Conservation (phyloP, 2,888 invertebrate genomes). For the Seira musarum region DNA sequence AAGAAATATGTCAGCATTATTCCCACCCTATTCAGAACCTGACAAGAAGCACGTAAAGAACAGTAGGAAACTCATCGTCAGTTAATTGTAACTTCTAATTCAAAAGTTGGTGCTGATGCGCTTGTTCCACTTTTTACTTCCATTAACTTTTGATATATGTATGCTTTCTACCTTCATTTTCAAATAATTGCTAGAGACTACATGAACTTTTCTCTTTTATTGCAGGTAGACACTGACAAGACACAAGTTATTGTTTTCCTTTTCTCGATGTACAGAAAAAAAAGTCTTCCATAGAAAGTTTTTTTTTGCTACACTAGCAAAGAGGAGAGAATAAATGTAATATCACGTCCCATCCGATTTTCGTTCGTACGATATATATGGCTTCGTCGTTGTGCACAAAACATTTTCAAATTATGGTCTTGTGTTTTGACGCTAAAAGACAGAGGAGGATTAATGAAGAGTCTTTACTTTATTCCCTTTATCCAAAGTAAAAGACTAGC, state of each 20-base stretch:
- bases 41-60: background rate
- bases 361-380: background rate
- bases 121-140: background rate
- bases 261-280: background rate
- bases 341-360: conserved; percentile 2
- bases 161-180: background rate
- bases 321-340: background rate
- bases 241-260: conserved; percentile 7
- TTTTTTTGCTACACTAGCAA: background rate
- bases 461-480: background rate
- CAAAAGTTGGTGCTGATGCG: background rate
- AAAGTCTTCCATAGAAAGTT: background rate
- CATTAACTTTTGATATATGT: background rate
- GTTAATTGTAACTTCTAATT: conserved; percentile 9
- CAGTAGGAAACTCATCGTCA: background rate
- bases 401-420: background rate
- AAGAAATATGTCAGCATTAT: conserved; percentile 3
- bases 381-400: conserved; percentile 19
- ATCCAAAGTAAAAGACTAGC: background rate
- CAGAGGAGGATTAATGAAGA: conserved; percentile 17
- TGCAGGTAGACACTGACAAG: conserved; percentile 1
- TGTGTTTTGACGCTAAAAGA: conserved; percentile 8
- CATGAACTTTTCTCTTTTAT: background rate
- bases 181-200: background rate
- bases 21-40: background rate